Percentiles rank a stretch among this genome's conserved stretches.
These are phyloP conservation scores for Nasonovia ribisnigri DNA, from an alignment of 2,888 invertebrate species.

Conservation along the genomic window DNA sequence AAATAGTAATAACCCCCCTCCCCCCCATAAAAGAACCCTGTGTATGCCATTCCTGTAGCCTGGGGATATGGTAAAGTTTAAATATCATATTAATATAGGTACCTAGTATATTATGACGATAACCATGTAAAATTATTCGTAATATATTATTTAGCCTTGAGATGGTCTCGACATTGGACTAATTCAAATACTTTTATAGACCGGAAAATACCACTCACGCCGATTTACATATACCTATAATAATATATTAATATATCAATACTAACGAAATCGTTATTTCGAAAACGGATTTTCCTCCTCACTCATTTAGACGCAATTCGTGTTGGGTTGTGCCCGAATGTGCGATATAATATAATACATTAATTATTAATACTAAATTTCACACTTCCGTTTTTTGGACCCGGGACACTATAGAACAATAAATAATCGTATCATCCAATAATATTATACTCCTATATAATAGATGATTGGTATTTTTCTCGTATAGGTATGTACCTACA, in stretches of 20 bases:
- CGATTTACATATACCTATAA: background rate
- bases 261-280: background rate
- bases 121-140: background rate
- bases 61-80: too few species aligned
- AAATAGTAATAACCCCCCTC: too few species aligned
- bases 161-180: background rate
- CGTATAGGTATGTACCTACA: background rate
- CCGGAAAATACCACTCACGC: background rate
- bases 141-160: background rate
- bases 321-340: background rate
- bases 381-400: background rate
- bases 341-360: background rate
- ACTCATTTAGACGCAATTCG: background rate
- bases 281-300: background rate
- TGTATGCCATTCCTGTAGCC: too few species aligned
- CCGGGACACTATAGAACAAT: background rate
- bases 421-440: background rate
- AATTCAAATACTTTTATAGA: background rate
- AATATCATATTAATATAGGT: too few species aligned
- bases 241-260: background rate
- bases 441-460: background rate
- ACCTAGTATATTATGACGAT: background rate
- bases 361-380: background rate
- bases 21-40: too few species aligned
- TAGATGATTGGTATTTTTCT: background rate